phyloP scores from a whole-genome alignment of 2,888 invertebrate species.

The Fissipunctia ypsillon region DNA sequence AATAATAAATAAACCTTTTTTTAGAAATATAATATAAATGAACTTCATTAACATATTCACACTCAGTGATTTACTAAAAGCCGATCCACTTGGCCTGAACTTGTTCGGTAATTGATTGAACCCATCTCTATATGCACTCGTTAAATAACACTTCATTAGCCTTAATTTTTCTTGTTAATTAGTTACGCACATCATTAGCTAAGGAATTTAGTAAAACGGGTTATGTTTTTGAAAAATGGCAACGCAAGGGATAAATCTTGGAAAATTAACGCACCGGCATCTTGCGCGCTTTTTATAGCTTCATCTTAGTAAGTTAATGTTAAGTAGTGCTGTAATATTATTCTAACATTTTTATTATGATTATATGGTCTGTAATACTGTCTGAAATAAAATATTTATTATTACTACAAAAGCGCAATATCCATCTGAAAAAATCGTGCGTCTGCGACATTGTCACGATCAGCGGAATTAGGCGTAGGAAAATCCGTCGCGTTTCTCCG shows the following conservation, averaged over 20 bases:
- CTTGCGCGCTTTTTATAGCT: too few relatives aligned
- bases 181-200: slow-evolving; percentile 36
- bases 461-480: background rate
- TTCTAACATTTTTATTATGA: too few relatives aligned
- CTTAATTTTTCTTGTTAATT: slow-evolving; percentile 66
- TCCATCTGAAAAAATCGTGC: too few relatives aligned
- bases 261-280: background rate
- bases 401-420: too few relatives aligned
- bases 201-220: slow-evolving; percentile 13
- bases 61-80: slow-evolving; percentile 46
- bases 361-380: too few relatives aligned
- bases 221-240: slow-evolving; percentile 25
- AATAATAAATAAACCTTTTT: slow-evolving; percentile 11
- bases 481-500: background rate
- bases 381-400: too few relatives aligned
- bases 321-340: too few relatives aligned
- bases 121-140: slow-evolving; percentile 50
- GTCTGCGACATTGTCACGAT: too few relatives aligned
- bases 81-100: slow-evolving; percentile 30
- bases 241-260: background rate
- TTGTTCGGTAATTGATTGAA: slow-evolving; percentile 61
- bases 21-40: slow-evolving; percentile 1
- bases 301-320: too few relatives aligned
- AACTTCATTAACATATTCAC: slow-evolving; percentile 33
- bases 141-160: slow-evolving; percentile 67